These are phyloP conservation scores for Gastrophryne carolinensis DNA, from an alignment of 2,797 vertebrate species.

Conservation along the genomic window DNA sequence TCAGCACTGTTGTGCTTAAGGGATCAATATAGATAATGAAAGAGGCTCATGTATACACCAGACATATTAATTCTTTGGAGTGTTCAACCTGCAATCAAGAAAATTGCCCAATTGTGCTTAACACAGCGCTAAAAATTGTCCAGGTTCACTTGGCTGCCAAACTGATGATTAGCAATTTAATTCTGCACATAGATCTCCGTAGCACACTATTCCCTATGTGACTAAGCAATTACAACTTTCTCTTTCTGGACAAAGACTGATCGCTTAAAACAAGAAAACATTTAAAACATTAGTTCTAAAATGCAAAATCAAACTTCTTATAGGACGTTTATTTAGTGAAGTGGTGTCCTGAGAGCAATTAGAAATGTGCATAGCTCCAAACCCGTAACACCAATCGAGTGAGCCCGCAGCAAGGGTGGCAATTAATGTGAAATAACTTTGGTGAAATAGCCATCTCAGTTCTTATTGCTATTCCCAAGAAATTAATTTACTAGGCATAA, in stretches of 20 bases:
- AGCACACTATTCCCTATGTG: background rate
- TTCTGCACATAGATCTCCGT: background rate
- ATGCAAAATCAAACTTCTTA: background rate
- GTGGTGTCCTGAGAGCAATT: too few relatives aligned
- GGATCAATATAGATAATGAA: slow-evolving; percentile 29
- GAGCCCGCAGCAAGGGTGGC: too few relatives aligned
- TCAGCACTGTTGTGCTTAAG: background rate
- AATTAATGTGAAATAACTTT: too few relatives aligned
- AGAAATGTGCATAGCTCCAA: too few relatives aligned
- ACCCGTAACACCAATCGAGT: too few relatives aligned
- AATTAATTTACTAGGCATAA: too few relatives aligned
- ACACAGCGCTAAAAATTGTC: background rate
- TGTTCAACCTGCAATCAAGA: background rate
- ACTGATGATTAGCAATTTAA: background rate
- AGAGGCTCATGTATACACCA: background rate
- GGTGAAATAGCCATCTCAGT: too few relatives aligned
- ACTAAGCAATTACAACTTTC: background rate
- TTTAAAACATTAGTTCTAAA: background rate
- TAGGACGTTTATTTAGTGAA: background rate
- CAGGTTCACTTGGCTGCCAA: background rate
- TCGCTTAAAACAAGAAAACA: background rate
- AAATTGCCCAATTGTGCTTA: background rate
- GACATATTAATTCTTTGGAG: background rate
- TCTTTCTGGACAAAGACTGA: background rate
- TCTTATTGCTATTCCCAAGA: too few relatives aligned